A percentile compares a stretch with the other conserved stretches of the same genome.
Conservation (phyloP, 2,113 vertebrate species). For the Polyodon spathula region DNA sequence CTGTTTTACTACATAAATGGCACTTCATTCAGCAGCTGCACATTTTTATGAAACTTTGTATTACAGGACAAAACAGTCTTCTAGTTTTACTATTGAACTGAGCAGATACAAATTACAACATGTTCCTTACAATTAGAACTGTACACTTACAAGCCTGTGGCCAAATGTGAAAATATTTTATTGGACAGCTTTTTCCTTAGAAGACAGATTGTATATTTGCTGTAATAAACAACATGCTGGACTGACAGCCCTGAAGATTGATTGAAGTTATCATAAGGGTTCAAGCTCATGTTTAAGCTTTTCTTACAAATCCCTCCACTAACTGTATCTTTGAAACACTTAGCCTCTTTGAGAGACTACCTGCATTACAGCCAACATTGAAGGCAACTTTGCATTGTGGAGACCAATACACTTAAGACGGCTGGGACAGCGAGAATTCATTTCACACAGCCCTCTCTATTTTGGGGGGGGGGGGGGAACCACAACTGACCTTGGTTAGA, state of each 20-base stretch:
- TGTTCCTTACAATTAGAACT: no score
- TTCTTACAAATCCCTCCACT: neutral
- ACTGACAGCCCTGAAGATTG: neutral
- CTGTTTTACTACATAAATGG: no score
- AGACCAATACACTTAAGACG: no score
- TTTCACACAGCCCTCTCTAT: neutral
- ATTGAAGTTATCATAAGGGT: neutral
- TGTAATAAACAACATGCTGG: neutral
- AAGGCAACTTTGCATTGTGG: neutral
- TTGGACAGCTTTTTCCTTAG: neutral
- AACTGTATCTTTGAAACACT: neutral
- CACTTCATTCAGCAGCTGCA: no score
- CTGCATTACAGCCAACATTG: neutral
- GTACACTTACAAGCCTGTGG: no score
- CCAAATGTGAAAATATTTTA: neutral
- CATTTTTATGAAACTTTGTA: no score
- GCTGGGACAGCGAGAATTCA: neutral
- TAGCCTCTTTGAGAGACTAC: no score
- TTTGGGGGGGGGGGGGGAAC: neutral
- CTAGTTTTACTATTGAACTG: no score
- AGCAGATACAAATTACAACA: no score
- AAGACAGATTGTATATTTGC: neutral
- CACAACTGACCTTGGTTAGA: neutral
- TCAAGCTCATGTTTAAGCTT: neutral
- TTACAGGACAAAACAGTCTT: no score